Evolutionary conservation across 2,888 invertebrate species (phyloP), one percentile per base, ranked within the genome.

Genomic region (Allacma fusca): DNA sequence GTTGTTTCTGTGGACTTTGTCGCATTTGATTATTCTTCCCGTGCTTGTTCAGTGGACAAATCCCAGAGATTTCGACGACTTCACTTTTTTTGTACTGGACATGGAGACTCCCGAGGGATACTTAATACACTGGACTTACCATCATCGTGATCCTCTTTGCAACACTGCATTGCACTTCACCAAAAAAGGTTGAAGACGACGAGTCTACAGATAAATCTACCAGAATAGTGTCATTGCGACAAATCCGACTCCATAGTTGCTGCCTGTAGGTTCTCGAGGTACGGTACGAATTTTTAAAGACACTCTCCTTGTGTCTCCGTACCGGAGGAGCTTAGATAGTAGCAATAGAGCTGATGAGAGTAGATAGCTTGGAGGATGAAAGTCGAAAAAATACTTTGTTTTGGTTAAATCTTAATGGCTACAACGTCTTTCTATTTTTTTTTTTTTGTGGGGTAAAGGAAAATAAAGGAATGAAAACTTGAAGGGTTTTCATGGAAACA

Each of bases 21-120:
- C 79, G 76, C 62, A 67, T 79, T 76, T 73, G 73, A 79, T 79
- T 79, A 79, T 79, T 76, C 79, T 73, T 73, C 68, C n/a, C 68
- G 44, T 73, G 65, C 44, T 76, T 72, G 62, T 73, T 59, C 59
- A 73, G 40, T 68, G 76, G 64, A 76, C 78, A 76, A 78, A 78
- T 75, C 75, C 78, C 28, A 40, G 43, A 62, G 57, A 65, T 74
- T 67, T 71, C n/a, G 9, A 62, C 26, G 64, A 50, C 23, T 57
- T 64, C 75, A 34, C 68, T 59, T 72, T 71, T 74, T 28, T 34
- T 67, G 29, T 34, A 34, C 71, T 71, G 71, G 62, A 26, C 72
- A 62, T 34, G 57, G 75, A 76, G 62, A 13, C 64, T 76, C 79
- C 76, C 79, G 16, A 19, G 79, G 72, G 79, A 76, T n/a, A 44